Evolutionary conservation across 2,888 invertebrate species (phyloP), one percentile per base, ranked within the genome.

Genomic region (Drosophila tanythrix): DNA sequence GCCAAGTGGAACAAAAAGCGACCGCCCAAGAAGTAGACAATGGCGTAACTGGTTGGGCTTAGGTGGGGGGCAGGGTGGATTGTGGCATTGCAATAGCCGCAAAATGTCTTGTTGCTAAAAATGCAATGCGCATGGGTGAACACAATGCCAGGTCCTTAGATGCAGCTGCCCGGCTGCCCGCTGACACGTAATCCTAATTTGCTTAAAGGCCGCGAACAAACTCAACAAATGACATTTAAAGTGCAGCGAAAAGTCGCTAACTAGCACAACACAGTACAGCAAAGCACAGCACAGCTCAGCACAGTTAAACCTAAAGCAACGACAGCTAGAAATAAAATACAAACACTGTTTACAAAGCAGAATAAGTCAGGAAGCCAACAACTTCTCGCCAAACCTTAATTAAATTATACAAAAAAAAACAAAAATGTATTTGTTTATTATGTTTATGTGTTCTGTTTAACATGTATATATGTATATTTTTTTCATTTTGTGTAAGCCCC

Each of bases 211-310:
- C 72, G 74, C 82, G 72, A 43, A 72, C 79, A 84, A 87, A 82
- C 82, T 81, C 75, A 72, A 74, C 85, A 79, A 85, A 85, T 85
- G 85, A 74, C 88, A 85, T 85, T 85, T 88, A 85, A 85, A 85
- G 88, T 88, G 85, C 85, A 88, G 85, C 82, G 85, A 85, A 82
- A 88, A 85, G 81, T 88, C 85, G 85, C 83, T 82, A 85, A 85
- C 85, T 85, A 81, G 85, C 74, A 70, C 82, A 69, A 65, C 59
- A 21, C 27, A 33, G 40, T 31, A 46, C 11, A 31, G n/a, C 27
- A 46, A 15, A 85, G 88, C 74, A n/a, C 15, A 35, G 15, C n/a
- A 43, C n/a, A 11, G 53, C 18, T 18, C 6, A 18, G 25, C 5
- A 18, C 15, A 25, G 18, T 25, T 3, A 25, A n/a, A 7, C 61